phyloP scores from a whole-genome alignment of 1,140 invertebrate species.

The Lepidurus arcticus region DNA sequence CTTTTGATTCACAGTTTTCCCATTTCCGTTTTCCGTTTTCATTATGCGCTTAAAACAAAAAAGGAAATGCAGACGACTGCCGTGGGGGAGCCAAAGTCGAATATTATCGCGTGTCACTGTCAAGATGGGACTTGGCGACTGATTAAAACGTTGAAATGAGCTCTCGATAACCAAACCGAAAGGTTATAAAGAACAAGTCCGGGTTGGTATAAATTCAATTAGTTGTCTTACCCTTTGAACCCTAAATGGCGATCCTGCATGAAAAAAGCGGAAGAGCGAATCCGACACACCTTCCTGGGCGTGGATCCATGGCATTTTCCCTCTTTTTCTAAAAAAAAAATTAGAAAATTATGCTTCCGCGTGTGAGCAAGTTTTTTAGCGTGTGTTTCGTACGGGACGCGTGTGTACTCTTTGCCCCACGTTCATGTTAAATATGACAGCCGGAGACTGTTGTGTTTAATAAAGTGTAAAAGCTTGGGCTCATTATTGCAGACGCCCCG shows the following conservation, averaged over 20 bases:
- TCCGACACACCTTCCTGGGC: neutral
- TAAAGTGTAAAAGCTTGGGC: neutral
- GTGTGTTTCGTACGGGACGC: neutral
- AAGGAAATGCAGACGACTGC: neutral
- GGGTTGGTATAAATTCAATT: neutral
- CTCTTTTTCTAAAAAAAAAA: neutral
- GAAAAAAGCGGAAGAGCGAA: neutral
- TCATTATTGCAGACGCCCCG: neutral
- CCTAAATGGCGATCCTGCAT: too few species aligned
- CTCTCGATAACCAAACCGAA: neutral
- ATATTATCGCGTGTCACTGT: constrained; percentile 13
- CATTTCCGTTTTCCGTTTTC: neutral
- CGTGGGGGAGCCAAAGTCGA: neutral
- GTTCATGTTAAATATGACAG: neutral
- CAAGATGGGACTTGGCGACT: neutral
- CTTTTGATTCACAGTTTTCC: neutral
- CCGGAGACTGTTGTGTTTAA: neutral
- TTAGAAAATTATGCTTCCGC: too few species aligned
- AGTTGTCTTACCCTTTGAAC: too few species aligned
- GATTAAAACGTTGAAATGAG: neutral
- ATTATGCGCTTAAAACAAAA: neutral
- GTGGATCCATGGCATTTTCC: neutral
- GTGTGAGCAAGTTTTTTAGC: neutral
- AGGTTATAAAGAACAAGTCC: neutral
- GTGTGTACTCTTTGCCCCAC: neutral